A percentile compares a stretch with the other conserved stretches of the same genome.
These are phyloP conservation scores for Erethizon dorsatum DNA, from an alignment of 2,797 vertebrate species.

Conservation along the genomic window DNA sequence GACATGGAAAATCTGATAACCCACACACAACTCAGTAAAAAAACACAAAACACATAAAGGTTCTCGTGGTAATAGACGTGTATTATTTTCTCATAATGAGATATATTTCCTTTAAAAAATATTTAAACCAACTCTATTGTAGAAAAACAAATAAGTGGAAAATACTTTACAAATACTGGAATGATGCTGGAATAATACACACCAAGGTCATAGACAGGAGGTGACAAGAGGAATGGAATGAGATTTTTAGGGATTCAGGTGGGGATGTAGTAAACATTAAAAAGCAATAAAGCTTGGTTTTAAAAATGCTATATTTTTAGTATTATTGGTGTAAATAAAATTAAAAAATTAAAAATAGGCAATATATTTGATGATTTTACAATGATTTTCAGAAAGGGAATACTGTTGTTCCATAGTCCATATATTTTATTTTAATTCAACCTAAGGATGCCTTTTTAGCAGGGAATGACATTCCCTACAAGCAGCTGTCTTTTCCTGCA, in stretches of 20 bases:
- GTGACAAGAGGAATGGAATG: rapidly evolving
- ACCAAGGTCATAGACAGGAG: not conserved
- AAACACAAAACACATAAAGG: not conserved
- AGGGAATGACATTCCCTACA: not conserved
- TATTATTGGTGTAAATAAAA: not conserved
- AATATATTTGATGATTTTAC: not conserved
- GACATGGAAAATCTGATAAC: not conserved
- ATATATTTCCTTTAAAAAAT: not conserved
- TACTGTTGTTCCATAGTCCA: not conserved
- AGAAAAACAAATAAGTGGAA: not conserved
- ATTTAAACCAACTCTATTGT: not conserved
- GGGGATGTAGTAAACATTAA: not conserved
- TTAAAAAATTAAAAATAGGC: not conserved
- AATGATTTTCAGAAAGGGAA: not conserved
- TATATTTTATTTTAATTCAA: not conserved
- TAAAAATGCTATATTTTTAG: not conserved
- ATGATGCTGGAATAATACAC: not conserved
- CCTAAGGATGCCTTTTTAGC: not conserved
- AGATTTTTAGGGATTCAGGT: not conserved
- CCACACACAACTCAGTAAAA: not conserved
- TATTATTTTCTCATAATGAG: not conserved
- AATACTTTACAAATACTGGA: not conserved
- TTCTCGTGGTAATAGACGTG: not conserved
- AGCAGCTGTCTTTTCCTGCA: not conserved
- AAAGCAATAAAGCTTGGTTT: not conserved